A percentile compares a stretch with the other conserved stretches of the same genome.
Evolutionary conservation across 1,140 invertebrate species (phyloP).

Genomic region (Drosophila yakuba): DNA sequence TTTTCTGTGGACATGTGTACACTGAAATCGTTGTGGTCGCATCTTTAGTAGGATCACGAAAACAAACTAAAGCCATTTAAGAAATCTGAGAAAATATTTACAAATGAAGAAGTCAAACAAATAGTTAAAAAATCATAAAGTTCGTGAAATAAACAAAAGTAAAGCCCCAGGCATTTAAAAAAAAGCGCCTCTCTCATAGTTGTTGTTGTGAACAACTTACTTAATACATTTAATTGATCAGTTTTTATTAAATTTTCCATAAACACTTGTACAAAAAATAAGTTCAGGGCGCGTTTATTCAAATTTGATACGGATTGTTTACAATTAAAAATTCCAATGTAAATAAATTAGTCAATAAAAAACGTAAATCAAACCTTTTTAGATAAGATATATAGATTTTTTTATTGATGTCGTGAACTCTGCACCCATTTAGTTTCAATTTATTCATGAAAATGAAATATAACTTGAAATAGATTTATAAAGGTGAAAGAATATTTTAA

Average conservation of each 20-base stretch:
- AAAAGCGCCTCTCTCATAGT: neutral
- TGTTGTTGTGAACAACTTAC: neutral
- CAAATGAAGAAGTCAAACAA: neutral
- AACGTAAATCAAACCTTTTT: neutral
- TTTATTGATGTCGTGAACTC: neutral
- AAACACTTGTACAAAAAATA: neutral
- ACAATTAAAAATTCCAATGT: neutral
- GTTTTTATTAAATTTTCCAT: no score
- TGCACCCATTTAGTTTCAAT: no score
- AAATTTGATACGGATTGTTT: neutral
- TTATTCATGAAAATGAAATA: no score
- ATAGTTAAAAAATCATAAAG: slow-evolving; percentile 1
- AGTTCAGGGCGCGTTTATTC: neutral
- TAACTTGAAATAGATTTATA: no score
- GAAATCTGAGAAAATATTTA: neutral
- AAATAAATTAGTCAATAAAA: neutral
- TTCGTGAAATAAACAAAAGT: neutral
- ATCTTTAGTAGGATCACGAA: neutral
- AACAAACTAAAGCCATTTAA: slow-evolving; percentile 1
- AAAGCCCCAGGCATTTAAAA: neutral
- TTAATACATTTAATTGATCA: no score
- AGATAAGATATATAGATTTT: neutral
- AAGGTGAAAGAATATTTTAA: neutral
- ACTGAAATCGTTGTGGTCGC: slow-evolving; percentile 10
- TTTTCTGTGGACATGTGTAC: slow-evolving; percentile 29